phyloP scores from a whole-genome alignment of 2,113 vertebrate genomes.

The Dasypus novemcinctus region DNA sequence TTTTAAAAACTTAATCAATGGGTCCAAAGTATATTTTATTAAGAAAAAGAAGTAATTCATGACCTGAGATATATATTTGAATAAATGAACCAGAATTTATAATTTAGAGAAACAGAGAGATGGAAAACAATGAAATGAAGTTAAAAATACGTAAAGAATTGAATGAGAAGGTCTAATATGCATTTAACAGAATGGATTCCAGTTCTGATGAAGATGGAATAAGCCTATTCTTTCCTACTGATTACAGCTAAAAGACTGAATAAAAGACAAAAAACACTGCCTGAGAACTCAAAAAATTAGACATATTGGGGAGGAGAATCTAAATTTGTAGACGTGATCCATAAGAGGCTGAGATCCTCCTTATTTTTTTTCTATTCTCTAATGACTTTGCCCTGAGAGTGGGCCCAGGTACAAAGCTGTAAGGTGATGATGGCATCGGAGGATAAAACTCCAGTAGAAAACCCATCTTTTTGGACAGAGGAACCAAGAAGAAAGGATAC shows the following conservation, averaged over 20 bases:
- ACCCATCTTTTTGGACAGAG: too few relatives aligned
- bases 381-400: background rate
- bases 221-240: background rate
- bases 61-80: background rate
- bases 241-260: background rate
- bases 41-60: background rate
- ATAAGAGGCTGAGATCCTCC: background rate
- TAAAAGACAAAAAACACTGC: background rate
- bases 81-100: constrained; percentile 8
- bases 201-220: background rate
- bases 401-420: background rate
- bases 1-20: background rate
- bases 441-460: too few relatives aligned
- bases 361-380: background rate
- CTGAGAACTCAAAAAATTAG: background rate
- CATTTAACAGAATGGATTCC: background rate
- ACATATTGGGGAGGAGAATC: background rate
- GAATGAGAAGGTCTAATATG: too few relatives aligned
- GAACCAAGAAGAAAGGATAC: too few relatives aligned
- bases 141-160: background rate
- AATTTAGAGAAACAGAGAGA: background rate
- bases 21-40: background rate
- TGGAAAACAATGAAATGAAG: background rate
- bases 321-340: background rate
- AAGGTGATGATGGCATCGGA: too few relatives aligned